Base-by-base conservation (phyloP, 2,888 invertebrate species). In the Noctua fimbriata region DNA sequence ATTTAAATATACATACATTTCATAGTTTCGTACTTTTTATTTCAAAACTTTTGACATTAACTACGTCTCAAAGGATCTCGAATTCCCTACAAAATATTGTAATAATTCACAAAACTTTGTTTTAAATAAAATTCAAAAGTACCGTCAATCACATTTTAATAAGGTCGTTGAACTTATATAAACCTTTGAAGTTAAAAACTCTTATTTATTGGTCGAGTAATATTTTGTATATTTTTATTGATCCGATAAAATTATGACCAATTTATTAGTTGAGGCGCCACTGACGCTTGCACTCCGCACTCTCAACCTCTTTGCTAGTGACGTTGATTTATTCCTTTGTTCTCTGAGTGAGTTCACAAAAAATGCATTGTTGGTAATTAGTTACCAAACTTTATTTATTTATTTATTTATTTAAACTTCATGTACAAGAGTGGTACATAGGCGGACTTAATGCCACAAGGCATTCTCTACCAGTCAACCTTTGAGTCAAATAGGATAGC, bases 141-240 rank as follows among this genome's bases (percentile, higher is more conserved):
- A 55, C 18, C 14, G 41, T 65, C 28, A 18, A 44, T 66, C 65
- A 74, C 14, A 74, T 36, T 12, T 21, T 65, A 36, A 18, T 21
- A 36, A 7, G 16, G 41, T 77, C n/a, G 32, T 66, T 55, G 75
- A 55, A 44, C n/a, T 44, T n/a, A 9, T 21, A 4, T 63, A 49
- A 74, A 74, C 52, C 52, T 66, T 65, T 55, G n/a, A n/a, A 75
- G 14, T 74, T 55, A 24, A 52, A 52, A 74, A 24, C 9, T 74
- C 24, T 32, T 73, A 47, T 60, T 65, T 52, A 41, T 32, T 21
- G 44, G 18, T n/a, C 18, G n/a, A 52, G 14, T 0, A 52, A 52
- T 52, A 52, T 63, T 73, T 60, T 76, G 10, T 41, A 9, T 52
- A 9, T 65, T 52, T 67, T 52, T 36, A 49, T 73, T 49, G 36